A percentile compares a stretch with the other conserved stretches of the same genome.
Conservation (phyloP, 2,888 invertebrate species). For the Cephus nigrinus region DNA sequence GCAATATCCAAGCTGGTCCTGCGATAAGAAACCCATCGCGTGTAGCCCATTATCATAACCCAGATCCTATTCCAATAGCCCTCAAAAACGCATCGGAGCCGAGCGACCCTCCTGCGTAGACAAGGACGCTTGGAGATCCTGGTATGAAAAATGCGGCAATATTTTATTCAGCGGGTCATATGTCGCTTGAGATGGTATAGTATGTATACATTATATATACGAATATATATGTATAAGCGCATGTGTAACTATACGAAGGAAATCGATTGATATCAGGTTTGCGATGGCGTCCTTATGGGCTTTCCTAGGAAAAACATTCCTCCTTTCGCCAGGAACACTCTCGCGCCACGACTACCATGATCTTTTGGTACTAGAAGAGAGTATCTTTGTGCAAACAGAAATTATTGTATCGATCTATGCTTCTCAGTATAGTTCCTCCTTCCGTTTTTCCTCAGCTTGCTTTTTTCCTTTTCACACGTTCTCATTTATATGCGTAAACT, state of each 20-base stretch:
- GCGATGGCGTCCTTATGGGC: background rate
- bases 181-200: background rate
- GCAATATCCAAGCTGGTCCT: conserved; percentile 2
- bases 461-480: too few relatives aligned
- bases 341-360: background rate
- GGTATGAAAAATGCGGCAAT: conserved; percentile 1
- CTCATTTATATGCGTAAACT: background rate
- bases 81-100: conserved; percentile 1
- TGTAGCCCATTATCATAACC: conserved; percentile 5
- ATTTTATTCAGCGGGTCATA: conserved; percentile 6
- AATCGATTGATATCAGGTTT: background rate
- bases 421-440: background rate
- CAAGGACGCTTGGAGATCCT: background rate
- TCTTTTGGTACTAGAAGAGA: background rate
- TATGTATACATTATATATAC: background rate
- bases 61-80: conserved; percentile 3
- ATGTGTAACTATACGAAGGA: background rate
- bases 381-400: background rate
- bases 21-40: conserved; percentile 2
- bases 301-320: background rate
- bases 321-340: background rate
- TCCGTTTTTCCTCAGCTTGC: background rate
- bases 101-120: background rate
- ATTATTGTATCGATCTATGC: background rate
- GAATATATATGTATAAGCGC: background rate